Conservation (phyloP, 2,113 vertebrate genomes). For the Ailurus styani region DNA sequence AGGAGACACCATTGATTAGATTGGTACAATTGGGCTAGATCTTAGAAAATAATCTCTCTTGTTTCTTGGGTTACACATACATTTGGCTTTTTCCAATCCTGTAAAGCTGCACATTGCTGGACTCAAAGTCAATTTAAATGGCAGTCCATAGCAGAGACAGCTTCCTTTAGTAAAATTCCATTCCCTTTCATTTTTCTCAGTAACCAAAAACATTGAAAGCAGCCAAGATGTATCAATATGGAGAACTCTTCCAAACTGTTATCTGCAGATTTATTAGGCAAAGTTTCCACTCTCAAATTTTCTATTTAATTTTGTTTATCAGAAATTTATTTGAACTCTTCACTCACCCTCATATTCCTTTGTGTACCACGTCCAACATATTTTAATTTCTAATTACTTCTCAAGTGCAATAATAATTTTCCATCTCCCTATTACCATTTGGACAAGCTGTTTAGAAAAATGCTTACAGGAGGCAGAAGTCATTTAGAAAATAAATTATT, state of each 20-base stretch:
- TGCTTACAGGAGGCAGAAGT: neutral
- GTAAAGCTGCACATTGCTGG: neutral
- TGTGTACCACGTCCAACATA: neutral
- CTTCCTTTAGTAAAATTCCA: neutral
- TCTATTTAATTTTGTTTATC: neutral
- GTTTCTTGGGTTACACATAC: neutral
- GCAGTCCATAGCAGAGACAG: neutral
- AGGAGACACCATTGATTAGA: neutral
- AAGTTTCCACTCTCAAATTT: neutral
- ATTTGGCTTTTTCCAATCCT: neutral
- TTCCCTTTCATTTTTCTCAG: neutral
- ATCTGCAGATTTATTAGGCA: neutral
- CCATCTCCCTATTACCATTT: conserved; percentile 44
- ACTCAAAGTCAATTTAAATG: neutral
- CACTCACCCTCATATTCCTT: neutral
- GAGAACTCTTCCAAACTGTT: neutral
- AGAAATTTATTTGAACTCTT: conserved; percentile 17
- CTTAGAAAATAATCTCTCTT: neutral
- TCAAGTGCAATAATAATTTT: conserved; percentile 34
- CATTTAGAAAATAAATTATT: conserved; percentile 62
- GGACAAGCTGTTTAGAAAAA: conserved; percentile 37
- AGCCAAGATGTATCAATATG: neutral
- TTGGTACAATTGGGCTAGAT: neutral
- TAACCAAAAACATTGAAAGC: neutral
- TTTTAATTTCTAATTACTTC: conserved; percentile 63